phyloP scores from a whole-genome alignment of 2,797 vertebrate genomes.

The Buphagus erythrorhynchus region DNA sequence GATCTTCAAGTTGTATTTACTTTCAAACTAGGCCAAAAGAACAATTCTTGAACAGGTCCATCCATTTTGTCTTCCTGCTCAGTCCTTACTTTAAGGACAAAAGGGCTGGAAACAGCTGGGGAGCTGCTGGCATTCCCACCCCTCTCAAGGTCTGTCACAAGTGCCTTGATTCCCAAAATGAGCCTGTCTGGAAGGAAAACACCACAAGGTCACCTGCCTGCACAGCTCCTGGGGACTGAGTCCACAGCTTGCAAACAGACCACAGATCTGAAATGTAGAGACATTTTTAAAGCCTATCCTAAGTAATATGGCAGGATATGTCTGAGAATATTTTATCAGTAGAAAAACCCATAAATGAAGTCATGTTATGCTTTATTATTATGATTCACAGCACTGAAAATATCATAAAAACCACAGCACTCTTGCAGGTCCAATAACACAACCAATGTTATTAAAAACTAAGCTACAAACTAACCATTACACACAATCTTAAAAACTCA shows the following conservation, averaged over 20 bases:
- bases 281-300: background rate
- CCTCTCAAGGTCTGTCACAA: background rate
- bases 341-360: background rate
- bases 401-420: background rate
- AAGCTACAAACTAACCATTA: background rate
- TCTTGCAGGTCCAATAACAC: background rate
- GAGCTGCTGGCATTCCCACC: background rate
- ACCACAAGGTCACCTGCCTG: background rate
- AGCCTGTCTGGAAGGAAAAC: background rate
- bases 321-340: background rate
- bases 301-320: background rate
- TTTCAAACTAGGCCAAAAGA: background rate
- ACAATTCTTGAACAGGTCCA: background rate
- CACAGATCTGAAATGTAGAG: background rate
- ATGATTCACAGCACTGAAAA: background rate
- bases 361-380: background rate
- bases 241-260: background rate
- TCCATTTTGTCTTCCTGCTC: background rate
- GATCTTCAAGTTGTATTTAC: background rate
- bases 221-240: background rate
- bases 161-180: rapidly evolving
- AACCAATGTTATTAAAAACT: background rate
- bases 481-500: background rate
- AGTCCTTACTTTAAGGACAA: background rate
- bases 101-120: background rate